Evolutionary conservation across 2,797 vertebrate species (phyloP), one percentile per base, ranked within the genome.

Genomic region (Syncerus caffer): DNA sequence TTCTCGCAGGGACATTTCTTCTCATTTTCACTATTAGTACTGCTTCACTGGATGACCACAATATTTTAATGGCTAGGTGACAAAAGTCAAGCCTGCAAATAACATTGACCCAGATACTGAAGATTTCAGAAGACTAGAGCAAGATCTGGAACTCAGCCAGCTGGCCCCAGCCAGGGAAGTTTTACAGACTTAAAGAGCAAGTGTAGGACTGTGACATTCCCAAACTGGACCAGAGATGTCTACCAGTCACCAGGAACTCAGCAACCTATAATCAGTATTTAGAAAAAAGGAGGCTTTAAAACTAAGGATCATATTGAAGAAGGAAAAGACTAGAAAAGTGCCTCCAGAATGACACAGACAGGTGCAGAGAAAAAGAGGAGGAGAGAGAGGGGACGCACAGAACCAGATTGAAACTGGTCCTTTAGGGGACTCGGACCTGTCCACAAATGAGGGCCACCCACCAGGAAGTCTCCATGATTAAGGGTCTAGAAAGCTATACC

Each of bases 71-170:
- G 62, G 64, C 29, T 86, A 92, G 47, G 88, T 85, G 82, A 89
- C 60, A 71, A 90, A 97, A 96, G 71, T 88, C 76, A 47, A 91
- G 74, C 78, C 58, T 91, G 47, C 78, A 94, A 97, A 88, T 95
- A 96, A 91, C 55, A 90, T 86, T 90, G 88, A 90, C 89, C 62
- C 53, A 97, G 67, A 90, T 90, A 89, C 42, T 95, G 67, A 85
- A 82, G 60, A 87, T 86, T 95, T 96, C 86, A 89, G 84, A 96
- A 97, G 17, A 89, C 16, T 53, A 67, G 53, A 96, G 95, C 57
- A 90, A 51, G 62, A 82, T 85, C 85, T 96, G 85, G 50, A 93
- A 53, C 29, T 42, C 10, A 85, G 55, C 85, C 79, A 97, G 60
- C 64, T 92, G 93, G 84, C 78, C 42, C 17, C n/a, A 95, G 38